Percentiles rank a stretch among this genome's conserved stretches.
These are phyloP conservation scores for Drosophila willistoni DNA, from an alignment of 1,140 invertebrate species.

Conservation along the genomic window DNA sequence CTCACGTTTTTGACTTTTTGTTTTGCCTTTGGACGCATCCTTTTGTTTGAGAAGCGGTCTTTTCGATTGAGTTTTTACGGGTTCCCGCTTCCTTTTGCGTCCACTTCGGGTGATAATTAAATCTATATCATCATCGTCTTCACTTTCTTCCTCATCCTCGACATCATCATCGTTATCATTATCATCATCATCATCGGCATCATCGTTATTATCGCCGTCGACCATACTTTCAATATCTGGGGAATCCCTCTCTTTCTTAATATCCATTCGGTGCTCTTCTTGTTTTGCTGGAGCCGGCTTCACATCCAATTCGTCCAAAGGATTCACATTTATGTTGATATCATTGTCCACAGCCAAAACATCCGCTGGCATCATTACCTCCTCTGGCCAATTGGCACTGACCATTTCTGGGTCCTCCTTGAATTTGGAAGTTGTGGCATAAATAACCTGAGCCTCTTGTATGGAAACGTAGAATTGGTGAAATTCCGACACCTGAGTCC, in stretches of 20 bases:
- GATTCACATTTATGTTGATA: constrained; percentile 55
- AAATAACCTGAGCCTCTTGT: constrained; percentile 71
- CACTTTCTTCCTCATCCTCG: constrained; percentile 8
- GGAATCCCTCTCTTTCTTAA: constrained; percentile 56
- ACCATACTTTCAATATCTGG: constrained; percentile 40
- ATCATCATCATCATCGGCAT: constrained; percentile 25
- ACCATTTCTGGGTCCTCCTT: constrained; percentile 62
- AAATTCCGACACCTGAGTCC: constrained; percentile 76
- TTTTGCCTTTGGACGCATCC: constrained; percentile 25
- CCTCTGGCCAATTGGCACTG: constrained; percentile 62
- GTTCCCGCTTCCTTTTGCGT: constrained; percentile 55
- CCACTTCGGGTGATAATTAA: constrained; percentile 66
- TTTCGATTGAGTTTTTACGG: constrained; percentile 35
- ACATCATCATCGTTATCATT: constrained; percentile 33
- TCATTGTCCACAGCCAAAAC: constrained; percentile 60
- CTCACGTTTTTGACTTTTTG: constrained; percentile 41
- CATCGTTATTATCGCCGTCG: constrained; percentile 36
- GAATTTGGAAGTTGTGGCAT: constrained; percentile 59
- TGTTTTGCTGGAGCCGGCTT: constrained; percentile 26
- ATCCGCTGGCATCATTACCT: constrained; percentile 64
- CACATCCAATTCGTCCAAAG: constrained; percentile 60
- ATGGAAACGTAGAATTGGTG: constrained; percentile 78
- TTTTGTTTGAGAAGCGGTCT: constrained; percentile 25
- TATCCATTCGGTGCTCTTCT: constrained; percentile 45
- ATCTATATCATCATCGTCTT: constrained; percentile 44